These are phyloP conservation scores for Nothoprocta perdicaria DNA, from an alignment of 2,113 vertebrate species.

Conservation along the genomic window DNA sequence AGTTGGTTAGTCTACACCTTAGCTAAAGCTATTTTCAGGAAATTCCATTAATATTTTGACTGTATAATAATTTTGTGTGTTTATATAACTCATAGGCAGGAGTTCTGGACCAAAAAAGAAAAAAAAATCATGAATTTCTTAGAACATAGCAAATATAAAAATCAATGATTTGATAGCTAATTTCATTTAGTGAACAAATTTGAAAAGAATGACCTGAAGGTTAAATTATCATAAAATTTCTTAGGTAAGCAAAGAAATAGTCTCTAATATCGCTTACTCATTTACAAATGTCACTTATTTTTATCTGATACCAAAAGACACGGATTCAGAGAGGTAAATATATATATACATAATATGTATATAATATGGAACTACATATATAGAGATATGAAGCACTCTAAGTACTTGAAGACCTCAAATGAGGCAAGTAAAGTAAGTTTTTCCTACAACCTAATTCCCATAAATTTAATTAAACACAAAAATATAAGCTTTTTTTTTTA, in stretches of 20 bases:
- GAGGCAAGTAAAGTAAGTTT: neutral
- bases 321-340: neutral
- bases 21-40: neutral
- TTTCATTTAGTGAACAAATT: neutral
- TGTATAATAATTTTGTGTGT: constrained; percentile 11
- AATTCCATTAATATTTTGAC: neutral
- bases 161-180: neutral
- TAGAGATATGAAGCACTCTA: neutral
- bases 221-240: constrained; percentile 31
- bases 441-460: neutral
- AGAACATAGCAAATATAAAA: constrained; percentile 2
- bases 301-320: neutral
- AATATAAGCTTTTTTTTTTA: neutral
- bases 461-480: neutral
- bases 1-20: neutral
- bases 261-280: neutral
- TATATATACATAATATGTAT: no score
- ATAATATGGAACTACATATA: no score
- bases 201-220: constrained; percentile 19
- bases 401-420: neutral
- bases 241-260: neutral
- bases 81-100: neutral
- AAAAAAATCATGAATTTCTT: neutral
- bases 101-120: neutral
- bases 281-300: neutral